phyloP scores from a whole-genome alignment of 2,113 vertebrate species.

The Lamprologus sp. region DNA sequence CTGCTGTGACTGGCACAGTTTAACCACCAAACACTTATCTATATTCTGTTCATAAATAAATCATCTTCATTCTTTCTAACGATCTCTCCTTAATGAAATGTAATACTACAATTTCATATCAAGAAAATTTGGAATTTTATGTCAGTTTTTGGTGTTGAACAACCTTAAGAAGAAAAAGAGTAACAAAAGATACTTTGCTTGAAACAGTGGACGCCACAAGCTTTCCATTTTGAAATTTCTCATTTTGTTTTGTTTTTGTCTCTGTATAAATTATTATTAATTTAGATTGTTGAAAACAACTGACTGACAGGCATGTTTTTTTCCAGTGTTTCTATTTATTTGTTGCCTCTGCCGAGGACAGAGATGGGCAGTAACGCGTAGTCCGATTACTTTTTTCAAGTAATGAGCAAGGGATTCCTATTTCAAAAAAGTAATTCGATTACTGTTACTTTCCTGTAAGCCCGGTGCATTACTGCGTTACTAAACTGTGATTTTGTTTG shows the following conservation, averaged over 20 bases:
- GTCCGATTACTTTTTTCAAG: rapidly evolving
- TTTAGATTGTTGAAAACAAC: neutral
- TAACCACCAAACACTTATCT: neutral
- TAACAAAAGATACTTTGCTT: neutral
- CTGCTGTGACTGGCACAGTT: neutral
- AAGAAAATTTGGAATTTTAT: neutral
- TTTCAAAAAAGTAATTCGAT: rapidly evolving
- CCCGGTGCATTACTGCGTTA: rapidly evolving
- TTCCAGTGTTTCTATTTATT: neutral
- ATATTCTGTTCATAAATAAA: neutral
- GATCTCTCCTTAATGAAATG: neutral
- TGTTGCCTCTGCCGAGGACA: neutral
- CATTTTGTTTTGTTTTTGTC: neutral
- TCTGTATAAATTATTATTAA: neutral
- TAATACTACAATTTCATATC: neutral
- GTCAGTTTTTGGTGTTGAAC: neutral
- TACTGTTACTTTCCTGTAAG: rapidly evolving
- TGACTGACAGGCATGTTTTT: neutral
- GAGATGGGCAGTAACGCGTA: neutral
- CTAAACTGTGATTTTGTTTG: neutral
- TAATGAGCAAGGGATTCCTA: neutral
- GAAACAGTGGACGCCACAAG: neutral
- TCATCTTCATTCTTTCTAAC: neutral
- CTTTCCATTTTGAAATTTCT: neutral
- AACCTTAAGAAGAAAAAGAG: rapidly evolving